A percentile compares a stretch with the other conserved stretches of the same genome.
Conservation (phyloP, 2,797 vertebrate genomes). For the Astyanax mexicanus region DNA sequence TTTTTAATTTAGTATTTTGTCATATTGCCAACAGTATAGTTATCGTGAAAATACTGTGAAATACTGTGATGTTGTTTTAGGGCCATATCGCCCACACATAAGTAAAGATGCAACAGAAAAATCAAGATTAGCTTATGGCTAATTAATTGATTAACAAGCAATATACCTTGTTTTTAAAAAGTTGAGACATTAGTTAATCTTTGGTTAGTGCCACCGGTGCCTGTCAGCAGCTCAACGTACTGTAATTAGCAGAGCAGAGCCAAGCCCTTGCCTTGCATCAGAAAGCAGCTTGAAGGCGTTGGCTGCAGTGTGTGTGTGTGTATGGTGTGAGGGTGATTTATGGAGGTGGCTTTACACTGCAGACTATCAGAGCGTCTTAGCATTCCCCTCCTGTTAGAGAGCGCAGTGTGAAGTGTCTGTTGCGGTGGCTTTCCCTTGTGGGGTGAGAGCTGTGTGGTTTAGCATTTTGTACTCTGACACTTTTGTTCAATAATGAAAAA, state of each 20-base stretch:
- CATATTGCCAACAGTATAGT: too few species aligned
- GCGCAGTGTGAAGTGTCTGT: not conserved
- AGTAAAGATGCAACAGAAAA: too few species aligned
- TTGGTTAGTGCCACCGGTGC: not conserved
- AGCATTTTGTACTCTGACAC: not conserved
- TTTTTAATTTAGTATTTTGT: too few species aligned
- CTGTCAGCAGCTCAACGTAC: not conserved
- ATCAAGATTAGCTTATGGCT: too few species aligned
- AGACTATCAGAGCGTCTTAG: not conserved
- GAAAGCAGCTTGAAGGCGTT: not conserved
- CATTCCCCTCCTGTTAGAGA: not conserved
- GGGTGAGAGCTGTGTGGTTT: not conserved
- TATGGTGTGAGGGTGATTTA: not conserved
- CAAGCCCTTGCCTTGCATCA: too few species aligned
- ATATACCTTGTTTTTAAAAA: not conserved
- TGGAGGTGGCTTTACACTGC: not conserved
- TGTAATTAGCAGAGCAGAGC: not conserved
- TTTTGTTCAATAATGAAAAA: slow-evolving; percentile 5
- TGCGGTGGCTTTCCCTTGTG: not conserved
- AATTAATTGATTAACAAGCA: too few species aligned
- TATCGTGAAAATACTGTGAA: too few species aligned
- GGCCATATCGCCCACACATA: too few species aligned
- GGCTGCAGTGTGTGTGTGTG: not conserved
- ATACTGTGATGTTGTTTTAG: too few species aligned
- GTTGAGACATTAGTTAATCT: not conserved